Percentiles rank a stretch among this genome's conserved stretches.
Evolutionary conservation across 1,140 invertebrate species (phyloP).

Genomic region (Arion vulgaris): DNA sequence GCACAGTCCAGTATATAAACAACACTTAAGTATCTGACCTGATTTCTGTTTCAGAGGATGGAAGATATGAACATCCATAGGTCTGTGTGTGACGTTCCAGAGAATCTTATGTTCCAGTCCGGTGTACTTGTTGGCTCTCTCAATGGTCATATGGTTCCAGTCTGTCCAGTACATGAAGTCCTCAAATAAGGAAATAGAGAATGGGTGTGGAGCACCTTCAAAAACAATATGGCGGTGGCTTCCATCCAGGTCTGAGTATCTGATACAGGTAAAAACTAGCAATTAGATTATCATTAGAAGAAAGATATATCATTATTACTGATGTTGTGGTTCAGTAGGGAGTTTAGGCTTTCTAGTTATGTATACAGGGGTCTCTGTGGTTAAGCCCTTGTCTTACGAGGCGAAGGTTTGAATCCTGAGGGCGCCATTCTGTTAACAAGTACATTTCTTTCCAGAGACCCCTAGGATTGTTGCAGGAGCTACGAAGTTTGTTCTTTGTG

Average conservation of each 20-base stretch:
- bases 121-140: conserved; percentile 96
- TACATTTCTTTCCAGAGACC: too few species aligned
- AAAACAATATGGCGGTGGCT: conserved; percentile 79
- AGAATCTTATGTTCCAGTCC: conserved; percentile 95
- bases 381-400: too few species aligned
- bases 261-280: conserved; percentile 11
- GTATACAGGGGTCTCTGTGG: too few species aligned
- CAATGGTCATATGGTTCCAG: conserved; percentile 91
- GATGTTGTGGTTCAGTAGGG: too few species aligned
- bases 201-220: conserved; percentile 83
- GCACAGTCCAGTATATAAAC: neutral
- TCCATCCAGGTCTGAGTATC: conserved; percentile 80
- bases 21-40: conserved; percentile 44
- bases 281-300: too few species aligned
- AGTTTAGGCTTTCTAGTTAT: too few species aligned
- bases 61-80: conserved; percentile 91
- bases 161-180: conserved; percentile 99
- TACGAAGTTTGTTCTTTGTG: too few species aligned
- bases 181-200: conserved; percentile 92
- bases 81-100: conserved; percentile 93
- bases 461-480: too few species aligned
- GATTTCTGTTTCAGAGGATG: conserved; percentile 82
- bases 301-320: too few species aligned
- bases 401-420: too few species aligned
- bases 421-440: too few species aligned